Base-by-base conservation (phyloP, 2,113 vertebrate species). In the Dryoscopus gambensis region DNA sequence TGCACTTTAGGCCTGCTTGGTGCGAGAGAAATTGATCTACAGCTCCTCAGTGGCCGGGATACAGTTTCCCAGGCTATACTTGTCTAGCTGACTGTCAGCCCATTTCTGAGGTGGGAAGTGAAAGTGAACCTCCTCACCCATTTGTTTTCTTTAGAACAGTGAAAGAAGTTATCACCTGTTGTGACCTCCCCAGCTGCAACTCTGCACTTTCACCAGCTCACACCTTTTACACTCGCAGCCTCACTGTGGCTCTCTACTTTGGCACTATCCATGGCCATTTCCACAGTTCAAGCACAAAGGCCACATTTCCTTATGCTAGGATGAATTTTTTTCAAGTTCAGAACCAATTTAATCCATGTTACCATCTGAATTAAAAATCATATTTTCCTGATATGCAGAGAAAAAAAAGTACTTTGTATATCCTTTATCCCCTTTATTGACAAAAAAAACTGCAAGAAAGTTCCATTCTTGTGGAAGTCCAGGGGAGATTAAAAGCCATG, bases 171-270 rank as follows among this genome's bases (percentile, higher is more conserved):
- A 53, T 1, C 31, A 77, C 11, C 31, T 68, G 35, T 50, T 75
- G 55, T 22, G 31, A 28, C n/a, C 35, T 56, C 13, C 11, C 6
- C 15, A 39, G 20, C 46, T 79, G 37, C 14, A 33, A 28, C 44
- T 73, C 74, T 40, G 44, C 28, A 49, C 47, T 82, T 81, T 74
- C 15, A 84, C 28, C 31, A 70, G 50, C 30, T 81, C 65, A 47
- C 20, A 31, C 2, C 4, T 12, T 59, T 64, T 9, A 40, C 2
- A 5, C 5, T 24, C 0, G 0, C 18, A 70, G 50, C 7, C 18
- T 62, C 30, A 8, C 21, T 47, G 23, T 1, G 0, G 15, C 22
- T 78, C 50, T 70, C 65, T 4, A 5, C 37, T 47, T 81, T 1
- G 1, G 47, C 35, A 35, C 23, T 78, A 7, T 8, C 65, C 57